A percentile compares a stretch with the other conserved stretches of the same genome.
Evolutionary conservation across 2,888 invertebrate genomes (phyloP).

Genomic region (Nomada flava): DNA sequence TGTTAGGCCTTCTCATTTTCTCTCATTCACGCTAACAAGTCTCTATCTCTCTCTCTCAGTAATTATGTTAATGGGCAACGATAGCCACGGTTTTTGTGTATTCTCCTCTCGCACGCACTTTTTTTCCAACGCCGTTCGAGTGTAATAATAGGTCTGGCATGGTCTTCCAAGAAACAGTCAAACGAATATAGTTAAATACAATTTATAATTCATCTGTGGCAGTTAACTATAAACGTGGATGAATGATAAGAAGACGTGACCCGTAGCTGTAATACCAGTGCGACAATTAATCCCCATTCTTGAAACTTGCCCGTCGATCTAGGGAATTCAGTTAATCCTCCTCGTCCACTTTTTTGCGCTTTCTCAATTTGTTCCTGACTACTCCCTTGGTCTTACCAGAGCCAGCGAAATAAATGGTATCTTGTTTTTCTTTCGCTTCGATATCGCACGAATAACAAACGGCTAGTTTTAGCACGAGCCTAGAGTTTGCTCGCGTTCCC

Average conservation of each 20-base stretch:
- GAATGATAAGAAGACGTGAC: background rate
- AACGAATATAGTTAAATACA: background rate
- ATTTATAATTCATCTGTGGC: no score
- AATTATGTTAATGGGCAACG: constrained; percentile 47
- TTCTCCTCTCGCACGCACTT: no score
- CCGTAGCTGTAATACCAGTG: no score
- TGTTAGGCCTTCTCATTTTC: constrained; percentile 3
- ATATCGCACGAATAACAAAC: constrained; percentile 20
- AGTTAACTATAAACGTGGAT: background rate
- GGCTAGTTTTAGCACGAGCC: no score
- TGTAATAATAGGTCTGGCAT: no score
- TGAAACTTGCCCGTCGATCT: no score
- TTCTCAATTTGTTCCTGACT: background rate
- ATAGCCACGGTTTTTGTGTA: constrained; percentile 23
- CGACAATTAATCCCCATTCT: no score
- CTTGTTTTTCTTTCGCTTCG: constrained; percentile 17
- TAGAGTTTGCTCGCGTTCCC: background rate
- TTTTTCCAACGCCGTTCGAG: no score
- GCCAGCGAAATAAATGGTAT: background rate
- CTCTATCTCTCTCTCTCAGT: background rate
- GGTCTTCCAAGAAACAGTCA: no score
- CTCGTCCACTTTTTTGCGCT: no score
- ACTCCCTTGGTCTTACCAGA: background rate
- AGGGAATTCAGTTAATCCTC: no score
- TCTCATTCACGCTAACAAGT: constrained; percentile 26